Evolutionary conservation across 1,140 invertebrate species (phyloP).

Genomic region (Spodoptera frugiperda): DNA sequence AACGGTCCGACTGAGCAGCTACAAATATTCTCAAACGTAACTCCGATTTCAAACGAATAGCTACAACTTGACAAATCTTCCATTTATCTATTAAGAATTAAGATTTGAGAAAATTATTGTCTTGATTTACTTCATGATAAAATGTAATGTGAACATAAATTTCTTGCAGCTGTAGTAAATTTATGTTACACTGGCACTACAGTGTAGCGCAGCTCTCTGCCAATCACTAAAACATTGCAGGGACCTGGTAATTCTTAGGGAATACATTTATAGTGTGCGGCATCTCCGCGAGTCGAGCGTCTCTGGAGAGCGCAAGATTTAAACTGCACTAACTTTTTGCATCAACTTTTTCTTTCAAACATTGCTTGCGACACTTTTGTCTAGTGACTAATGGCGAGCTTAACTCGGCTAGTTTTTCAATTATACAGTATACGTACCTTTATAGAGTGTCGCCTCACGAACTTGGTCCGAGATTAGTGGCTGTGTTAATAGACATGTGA

Average conservation of each 20-base stretch:
- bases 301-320: conserved; percentile 5
- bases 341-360: background rate
- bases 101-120: no score
- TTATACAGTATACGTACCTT: background rate
- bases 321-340: conserved; percentile 26
- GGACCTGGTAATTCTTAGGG: background rate
- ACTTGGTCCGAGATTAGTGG: background rate
- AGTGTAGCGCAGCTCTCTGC: no score
- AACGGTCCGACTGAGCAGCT: background rate
- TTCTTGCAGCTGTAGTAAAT: no score
- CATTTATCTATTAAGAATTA: no score
- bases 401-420: background rate
- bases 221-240: background rate
- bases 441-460: background rate
- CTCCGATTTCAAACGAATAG: no score
- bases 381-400: conserved; percentile 10
- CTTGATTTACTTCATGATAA: no score
- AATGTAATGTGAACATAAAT: no score
- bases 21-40: background rate
- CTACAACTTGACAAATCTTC: no score
- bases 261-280: conserved; percentile 5
- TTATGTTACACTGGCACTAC: no score
- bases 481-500: background rate
- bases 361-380: conserved; percentile 21
- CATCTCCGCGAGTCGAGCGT: background rate